Base-by-base conservation (phyloP, 1,140 invertebrate species). In the Geopemphigus sp. region DNA sequence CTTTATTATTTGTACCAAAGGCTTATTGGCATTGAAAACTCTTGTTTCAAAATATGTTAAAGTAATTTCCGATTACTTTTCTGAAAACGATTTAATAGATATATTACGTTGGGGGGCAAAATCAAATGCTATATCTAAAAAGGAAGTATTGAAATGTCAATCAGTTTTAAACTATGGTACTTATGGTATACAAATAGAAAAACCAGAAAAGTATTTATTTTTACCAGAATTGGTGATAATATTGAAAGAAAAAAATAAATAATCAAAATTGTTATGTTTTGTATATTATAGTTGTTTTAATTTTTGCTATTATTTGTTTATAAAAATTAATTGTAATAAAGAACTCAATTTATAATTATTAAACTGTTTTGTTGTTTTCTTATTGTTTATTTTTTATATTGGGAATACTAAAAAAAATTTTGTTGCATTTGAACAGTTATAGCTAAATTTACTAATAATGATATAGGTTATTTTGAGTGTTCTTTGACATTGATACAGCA, bases 131-230 rank as follows among this genome's bases (percentile, higher is more conserved):
- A 14, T 78, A 50, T 61, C 57, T 45, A 4, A 26, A 1, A 57
- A 78, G 29, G 74, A 78, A 50, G 15, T 29, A 12, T 50, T 47
- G 12, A 63, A 50, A 61, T 78, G 74, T 14, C n/a, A 14, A 26
- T 50, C 12, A n/a, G 15, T 63, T 78, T 61, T 78, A 47, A 6
- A 76, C 22, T 29, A 76, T 76, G 73, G 73, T 17, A 24, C 19
- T 12, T 0, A 17, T n/a, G 39, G 57, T 45, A 26, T 63, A 22
- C 4, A 29, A 53, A 47, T 63, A 47, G 22, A 78, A 61, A 32
- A 78, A 26, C 2, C 15, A 47, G n/a, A 47, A 26, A 11, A 39
- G 12, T 78, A 63, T 78, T 12, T 78, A 78, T 63, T 61, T 26
- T 61, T 78, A 63, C 74, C 74, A 19, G 5, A 8, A 1, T 26